phyloP scores from a whole-genome alignment of 2,113 vertebrate genomes.

The Oenanthe melanoleuca region DNA sequence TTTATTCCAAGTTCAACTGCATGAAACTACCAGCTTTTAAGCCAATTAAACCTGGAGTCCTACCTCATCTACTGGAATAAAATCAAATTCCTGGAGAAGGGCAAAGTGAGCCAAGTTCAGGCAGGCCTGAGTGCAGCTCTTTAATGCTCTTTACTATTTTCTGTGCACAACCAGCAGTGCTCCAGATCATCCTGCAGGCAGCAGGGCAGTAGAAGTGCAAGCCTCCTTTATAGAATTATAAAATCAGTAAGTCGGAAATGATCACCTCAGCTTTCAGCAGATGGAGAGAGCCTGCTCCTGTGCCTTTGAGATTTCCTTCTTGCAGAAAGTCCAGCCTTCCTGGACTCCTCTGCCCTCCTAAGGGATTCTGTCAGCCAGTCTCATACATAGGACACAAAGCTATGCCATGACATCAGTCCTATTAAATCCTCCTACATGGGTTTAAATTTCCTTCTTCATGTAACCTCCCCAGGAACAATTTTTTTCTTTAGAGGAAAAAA shows the following conservation, averaged over 20 bases:
- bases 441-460: background rate
- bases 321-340: background rate
- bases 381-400: background rate
- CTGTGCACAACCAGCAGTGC: background rate
- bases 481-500: background rate
- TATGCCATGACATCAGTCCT: background rate
- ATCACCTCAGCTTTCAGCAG: background rate
- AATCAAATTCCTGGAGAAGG: background rate
- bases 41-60: background rate
- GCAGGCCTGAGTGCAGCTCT: background rate
- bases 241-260: background rate
- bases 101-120: rapidly evolving
- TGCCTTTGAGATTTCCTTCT: too few species aligned
- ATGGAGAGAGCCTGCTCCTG: rapidly evolving
- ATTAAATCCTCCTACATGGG: background rate
- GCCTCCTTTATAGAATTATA: rapidly evolving
- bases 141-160: background rate
- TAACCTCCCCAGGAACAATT: rapidly evolving
- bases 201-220: rapidly evolving
- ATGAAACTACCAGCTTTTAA: background rate
- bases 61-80: background rate
- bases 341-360: background rate
- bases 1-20: conserved; percentile 1
- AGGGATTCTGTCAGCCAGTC: background rate
- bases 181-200: rapidly evolving